These are phyloP conservation scores for Drosophila dunni DNA, from an alignment of 1,140 invertebrate genomes.

Conservation along the genomic window DNA sequence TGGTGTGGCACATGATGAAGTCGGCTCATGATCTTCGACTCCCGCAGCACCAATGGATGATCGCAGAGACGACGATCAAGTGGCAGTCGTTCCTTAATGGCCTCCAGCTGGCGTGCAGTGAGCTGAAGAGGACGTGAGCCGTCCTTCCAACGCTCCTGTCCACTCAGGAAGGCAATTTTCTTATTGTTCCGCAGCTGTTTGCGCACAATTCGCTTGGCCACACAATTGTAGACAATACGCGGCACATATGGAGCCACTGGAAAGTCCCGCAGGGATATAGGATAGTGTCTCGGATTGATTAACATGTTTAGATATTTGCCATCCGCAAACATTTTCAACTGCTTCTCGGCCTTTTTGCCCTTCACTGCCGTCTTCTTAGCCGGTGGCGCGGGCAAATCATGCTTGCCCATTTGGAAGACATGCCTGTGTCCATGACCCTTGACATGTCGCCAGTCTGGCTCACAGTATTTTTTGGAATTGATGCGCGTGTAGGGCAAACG, in stretches of 20 bases:
- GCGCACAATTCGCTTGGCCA: constrained; percentile 55
- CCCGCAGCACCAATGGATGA: constrained; percentile 42
- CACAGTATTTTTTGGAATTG: constrained; percentile 36
- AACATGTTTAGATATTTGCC: constrained; percentile 74
- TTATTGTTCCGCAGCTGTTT: constrained; percentile 79
- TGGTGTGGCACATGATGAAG: constrained; percentile 60
- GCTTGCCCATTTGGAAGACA: constrained; percentile 52
- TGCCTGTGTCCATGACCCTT: constrained; percentile 52
- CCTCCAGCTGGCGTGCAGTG: constrained; percentile 62
- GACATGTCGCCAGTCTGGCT: constrained; percentile 73
- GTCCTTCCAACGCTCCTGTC: constrained; percentile 74
- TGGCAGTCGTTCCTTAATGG: constrained; percentile 57
- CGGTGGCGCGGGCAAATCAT: constrained; percentile 21
- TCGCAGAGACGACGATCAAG: constrained; percentile 56
- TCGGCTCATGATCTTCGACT: constrained; percentile 24
- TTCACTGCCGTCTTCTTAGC: neutral
- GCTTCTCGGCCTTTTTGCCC: constrained; percentile 61
- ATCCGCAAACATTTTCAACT: constrained; percentile 65
- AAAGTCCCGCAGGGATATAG: constrained; percentile 35
- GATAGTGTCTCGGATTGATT: constrained; percentile 38
- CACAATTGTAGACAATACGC: constrained; percentile 67
- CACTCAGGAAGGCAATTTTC: constrained; percentile 75
- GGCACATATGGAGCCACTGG: constrained; percentile 41
- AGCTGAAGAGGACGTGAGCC: constrained; percentile 48
- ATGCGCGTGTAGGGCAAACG: constrained; percentile 61